phyloP scores from a whole-genome alignment of 2,888 invertebrate genomes.

The Nymphalis polychloros region DNA sequence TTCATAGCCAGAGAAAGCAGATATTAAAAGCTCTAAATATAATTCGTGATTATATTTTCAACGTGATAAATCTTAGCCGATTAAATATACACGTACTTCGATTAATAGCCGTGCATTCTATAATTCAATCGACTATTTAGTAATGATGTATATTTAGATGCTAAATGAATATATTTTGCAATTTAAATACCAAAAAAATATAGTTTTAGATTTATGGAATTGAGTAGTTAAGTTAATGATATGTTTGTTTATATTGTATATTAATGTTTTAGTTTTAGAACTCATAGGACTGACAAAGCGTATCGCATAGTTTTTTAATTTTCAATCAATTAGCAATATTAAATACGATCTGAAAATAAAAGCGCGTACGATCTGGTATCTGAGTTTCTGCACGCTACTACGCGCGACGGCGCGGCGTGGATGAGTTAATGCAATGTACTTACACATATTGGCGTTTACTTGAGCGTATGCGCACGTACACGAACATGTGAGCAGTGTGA shows the following conservation, averaged over 20 bases:
- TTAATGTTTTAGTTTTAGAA: background rate
- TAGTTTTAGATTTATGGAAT: constrained; percentile 26
- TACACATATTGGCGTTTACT: too few relatives aligned
- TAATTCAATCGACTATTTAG: background rate
- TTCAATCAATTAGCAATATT: background rate
- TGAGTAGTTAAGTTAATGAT: constrained; percentile 20
- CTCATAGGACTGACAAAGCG: background rate
- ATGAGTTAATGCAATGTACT: too few relatives aligned
- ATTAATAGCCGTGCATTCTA: background rate
- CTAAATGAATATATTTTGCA: background rate
- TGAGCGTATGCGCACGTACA: too few relatives aligned
- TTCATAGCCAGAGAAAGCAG: too few relatives aligned
- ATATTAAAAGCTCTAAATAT: background rate
- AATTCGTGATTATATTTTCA: background rate
- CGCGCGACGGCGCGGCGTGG: too few relatives aligned
- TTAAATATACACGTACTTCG: constrained; percentile 2
- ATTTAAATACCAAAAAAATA: constrained; percentile 14
- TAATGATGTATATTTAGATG: background rate
- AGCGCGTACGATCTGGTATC: background rate
- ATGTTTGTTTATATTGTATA: background rate
- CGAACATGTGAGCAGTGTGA: too few relatives aligned
- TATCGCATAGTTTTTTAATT: too few relatives aligned
- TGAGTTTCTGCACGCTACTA: too few relatives aligned
- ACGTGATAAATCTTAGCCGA: background rate
- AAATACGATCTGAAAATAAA: background rate